Evolutionary conservation across 1,140 invertebrate genomes (phyloP), one percentile per base, ranked within the genome.

Genomic region (Lucilia sericata): DNA sequence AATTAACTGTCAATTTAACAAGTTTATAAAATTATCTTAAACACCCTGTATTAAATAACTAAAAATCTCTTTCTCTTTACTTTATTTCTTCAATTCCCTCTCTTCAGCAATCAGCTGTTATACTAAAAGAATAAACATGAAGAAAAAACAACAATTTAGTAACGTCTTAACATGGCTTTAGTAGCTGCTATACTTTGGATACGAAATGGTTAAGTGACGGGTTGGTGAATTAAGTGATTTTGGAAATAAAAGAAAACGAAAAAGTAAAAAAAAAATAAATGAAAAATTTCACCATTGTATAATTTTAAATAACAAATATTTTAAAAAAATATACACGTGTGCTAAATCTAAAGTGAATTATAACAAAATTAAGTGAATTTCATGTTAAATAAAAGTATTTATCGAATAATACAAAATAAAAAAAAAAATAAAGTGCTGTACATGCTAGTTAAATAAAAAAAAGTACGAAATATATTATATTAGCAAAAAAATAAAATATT

Each of bases 261-360:
- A 25, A 1, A n/a, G n/a, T n/a, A n/a, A n/a, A 19, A 9, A 70
- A 70, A 70, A 21, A n/a, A 21, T 70, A 70, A 70, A 21, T n/a
- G n/a, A 70, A 70, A 70, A 19, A 70, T 70, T 70, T 70, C 19
- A 70, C n/a, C 65, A 70, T 70, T 70, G 65, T 70, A n/a, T 70
- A 70, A 70, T 70, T 70, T 70, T 10, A 21, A 70, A 70, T 70
- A 70, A 19, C n/a, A 70, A 70, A 70, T 21, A 21, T 19, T n/a
- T 19, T 21, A 10, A 25, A 17, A 70, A 70, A 25, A 25, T 21
- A 70, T 70, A 70, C 65, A 70, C 65, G 65, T 70, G 65, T 70
- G 65, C 65, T 70, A 70, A 70, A 21, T 21, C 3, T 25, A 70
- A 70, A 70, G 10, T 70, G 17, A 21, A 25, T 70, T 19, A 70